Evolutionary conservation across 35 echinoderm and acorn worm genomes (phyloP).

Genomic region (Ptychodera flava): DNA sequence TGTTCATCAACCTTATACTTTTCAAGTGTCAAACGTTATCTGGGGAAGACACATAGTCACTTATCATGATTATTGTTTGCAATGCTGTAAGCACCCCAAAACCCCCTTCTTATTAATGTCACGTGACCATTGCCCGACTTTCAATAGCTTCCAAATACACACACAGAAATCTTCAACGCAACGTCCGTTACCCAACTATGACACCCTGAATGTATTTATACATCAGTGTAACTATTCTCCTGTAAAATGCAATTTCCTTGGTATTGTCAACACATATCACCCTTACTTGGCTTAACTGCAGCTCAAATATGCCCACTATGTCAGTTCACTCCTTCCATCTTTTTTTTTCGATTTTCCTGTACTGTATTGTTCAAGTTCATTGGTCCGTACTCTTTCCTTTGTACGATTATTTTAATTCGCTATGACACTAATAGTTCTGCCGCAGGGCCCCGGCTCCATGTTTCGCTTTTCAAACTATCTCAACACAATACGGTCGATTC

Average conservation of each 20-base stretch:
- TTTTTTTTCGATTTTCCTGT: background rate
- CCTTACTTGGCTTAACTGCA: background rate
- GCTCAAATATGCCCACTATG: background rate
- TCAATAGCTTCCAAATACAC: too few relatives aligned
- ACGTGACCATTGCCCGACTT: too few relatives aligned
- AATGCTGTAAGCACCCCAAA: too few relatives aligned
- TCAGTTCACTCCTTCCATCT: background rate
- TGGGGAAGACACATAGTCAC: too few relatives aligned
- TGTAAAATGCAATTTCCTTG: background rate
- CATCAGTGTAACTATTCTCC: too few relatives aligned
- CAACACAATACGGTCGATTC: background rate
- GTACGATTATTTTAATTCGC: background rate
- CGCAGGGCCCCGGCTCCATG: background rate
- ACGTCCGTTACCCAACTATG: too few relatives aligned
- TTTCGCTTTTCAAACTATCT: background rate
- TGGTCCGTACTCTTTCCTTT: background rate
- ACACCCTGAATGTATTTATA: background rate
- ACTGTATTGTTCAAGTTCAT: background rate
- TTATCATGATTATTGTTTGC: too few relatives aligned
- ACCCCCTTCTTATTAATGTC: too few relatives aligned
- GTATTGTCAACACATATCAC: background rate
- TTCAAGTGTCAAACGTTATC: too few relatives aligned
- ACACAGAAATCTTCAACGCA: too few relatives aligned
- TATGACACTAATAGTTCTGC: background rate
- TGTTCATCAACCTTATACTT: too few relatives aligned